phyloP scores from a whole-genome alignment of 2,888 invertebrate species.

The Brenthis daphne region DNA sequence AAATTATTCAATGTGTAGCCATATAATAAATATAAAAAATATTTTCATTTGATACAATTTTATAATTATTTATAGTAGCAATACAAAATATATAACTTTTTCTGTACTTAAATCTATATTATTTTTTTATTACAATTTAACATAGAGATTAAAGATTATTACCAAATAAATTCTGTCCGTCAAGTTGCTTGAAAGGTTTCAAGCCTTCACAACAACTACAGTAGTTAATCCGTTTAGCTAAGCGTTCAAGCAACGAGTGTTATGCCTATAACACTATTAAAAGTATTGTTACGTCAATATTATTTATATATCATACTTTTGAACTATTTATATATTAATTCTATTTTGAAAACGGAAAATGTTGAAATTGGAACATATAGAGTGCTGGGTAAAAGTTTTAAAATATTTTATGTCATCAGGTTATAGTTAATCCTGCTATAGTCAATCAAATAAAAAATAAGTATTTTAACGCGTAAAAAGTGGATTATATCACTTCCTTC shows the following conservation, averaged over 20 bases:
- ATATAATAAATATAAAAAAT: no score
- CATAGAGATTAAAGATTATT: background rate
- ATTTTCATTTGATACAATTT: no score
- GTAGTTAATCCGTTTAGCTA: conserved; percentile 63
- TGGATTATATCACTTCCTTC: no score
- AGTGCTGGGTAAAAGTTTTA: no score
- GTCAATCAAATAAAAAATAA: no score
- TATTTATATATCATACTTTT: conserved; percentile 8
- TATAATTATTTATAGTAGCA: no score
- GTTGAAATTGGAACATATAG: no score
- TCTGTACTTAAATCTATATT: background rate
- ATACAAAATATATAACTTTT: no score
- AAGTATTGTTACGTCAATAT: conserved; percentile 22
- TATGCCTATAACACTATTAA: conserved; percentile 41
- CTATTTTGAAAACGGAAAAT: background rate
- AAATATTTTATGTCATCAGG: no score
- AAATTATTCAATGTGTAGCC: no score
- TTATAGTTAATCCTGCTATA: no score
- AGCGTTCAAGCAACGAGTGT: conserved; percentile 32
- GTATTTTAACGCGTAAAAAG: no score
- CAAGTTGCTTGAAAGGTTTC: conserved; percentile 60
- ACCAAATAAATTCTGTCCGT: conserved; percentile 14
- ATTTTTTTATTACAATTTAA: background rate
- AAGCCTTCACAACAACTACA: conserved; percentile 57
- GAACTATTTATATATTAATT: background rate